Percentiles rank a stretch among this genome's conserved stretches.
phyloP scores from a whole-genome alignment of 2,888 invertebrate species.

The Pinctada fucata region DNA sequence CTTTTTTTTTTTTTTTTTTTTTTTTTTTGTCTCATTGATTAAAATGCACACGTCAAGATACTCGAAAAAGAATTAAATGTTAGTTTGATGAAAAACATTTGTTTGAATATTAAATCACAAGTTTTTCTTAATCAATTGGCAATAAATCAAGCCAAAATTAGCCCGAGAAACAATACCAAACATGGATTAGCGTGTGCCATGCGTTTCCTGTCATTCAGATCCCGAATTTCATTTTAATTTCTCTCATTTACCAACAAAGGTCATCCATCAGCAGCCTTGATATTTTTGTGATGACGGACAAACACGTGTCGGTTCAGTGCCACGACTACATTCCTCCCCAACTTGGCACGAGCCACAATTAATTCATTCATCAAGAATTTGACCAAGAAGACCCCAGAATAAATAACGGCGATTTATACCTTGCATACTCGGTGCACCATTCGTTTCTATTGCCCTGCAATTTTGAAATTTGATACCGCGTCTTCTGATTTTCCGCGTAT shows the following conservation, averaged over 20 bases:
- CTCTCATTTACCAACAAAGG: neutral
- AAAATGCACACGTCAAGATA: no score
- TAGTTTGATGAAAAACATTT: no score
- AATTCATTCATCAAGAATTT: neutral
- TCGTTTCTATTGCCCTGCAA: neutral
- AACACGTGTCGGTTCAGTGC: neutral
- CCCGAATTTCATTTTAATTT: neutral
- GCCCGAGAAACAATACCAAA: no score
- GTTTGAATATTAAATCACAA: no score
- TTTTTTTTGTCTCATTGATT: no score
- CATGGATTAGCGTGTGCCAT: neutral
- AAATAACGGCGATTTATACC: neutral
- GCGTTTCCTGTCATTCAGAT: neutral
- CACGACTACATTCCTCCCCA: neutral
- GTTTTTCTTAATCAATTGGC: no score
- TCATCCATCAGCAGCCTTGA: neutral
- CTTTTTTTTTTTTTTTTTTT: no score
- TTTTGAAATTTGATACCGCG: neutral
- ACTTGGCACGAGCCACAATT: conserved; percentile 1
- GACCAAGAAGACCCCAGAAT: neutral
- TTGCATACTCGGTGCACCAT: neutral
- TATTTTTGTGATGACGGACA: neutral
- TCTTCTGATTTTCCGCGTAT: neutral
- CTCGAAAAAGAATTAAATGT: no score
- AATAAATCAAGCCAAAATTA: no score